A percentile compares a stretch with the other conserved stretches of the same genome.
Conservation (phyloP, 1,140 invertebrate species). For the Philotrypesis tridentata region DNA sequence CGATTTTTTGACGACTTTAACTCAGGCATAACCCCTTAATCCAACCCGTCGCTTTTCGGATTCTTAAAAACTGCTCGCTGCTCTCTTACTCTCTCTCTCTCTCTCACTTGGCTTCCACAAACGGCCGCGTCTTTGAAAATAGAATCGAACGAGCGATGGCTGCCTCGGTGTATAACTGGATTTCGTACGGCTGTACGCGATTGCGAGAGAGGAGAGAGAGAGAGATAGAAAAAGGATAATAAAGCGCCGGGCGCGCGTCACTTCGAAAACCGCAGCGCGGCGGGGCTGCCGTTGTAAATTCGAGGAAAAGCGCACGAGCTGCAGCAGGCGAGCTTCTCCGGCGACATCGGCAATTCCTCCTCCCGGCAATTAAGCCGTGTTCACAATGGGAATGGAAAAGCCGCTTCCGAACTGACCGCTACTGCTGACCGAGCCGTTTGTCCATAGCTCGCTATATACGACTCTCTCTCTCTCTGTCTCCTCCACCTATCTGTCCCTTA, state of each 20-base stretch:
- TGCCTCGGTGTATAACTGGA: neutral
- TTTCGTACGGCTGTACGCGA: neutral
- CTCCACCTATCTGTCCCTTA: neutral
- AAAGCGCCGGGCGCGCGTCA: neutral
- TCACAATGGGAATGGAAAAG: conserved; percentile 67
- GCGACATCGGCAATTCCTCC: conserved; percentile 13
- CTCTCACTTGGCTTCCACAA: too few relatives aligned
- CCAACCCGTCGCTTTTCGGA: too few relatives aligned
- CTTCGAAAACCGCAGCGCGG: neutral
- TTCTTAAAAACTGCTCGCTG: too few relatives aligned
- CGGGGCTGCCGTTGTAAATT: neutral
- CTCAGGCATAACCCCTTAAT: too few relatives aligned
- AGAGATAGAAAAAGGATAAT: too few relatives aligned
- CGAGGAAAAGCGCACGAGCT: neutral
- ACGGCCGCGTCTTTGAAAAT: neutral
- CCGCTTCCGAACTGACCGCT: conserved; percentile 57
- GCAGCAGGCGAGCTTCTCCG: too few relatives aligned
- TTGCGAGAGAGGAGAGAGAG: too few relatives aligned
- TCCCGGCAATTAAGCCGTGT: conserved; percentile 62
- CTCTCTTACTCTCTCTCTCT: too few relatives aligned
- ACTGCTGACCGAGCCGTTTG: conserved; percentile 60
- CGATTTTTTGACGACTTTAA: too few relatives aligned
- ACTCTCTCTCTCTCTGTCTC: neutral
- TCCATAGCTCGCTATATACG: conserved; percentile 38
- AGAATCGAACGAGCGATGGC: neutral